Percentiles rank a stretch among this genome's conserved stretches.
Conservation (phyloP, 2,888 invertebrate species). For the Rutpela maculata region DNA sequence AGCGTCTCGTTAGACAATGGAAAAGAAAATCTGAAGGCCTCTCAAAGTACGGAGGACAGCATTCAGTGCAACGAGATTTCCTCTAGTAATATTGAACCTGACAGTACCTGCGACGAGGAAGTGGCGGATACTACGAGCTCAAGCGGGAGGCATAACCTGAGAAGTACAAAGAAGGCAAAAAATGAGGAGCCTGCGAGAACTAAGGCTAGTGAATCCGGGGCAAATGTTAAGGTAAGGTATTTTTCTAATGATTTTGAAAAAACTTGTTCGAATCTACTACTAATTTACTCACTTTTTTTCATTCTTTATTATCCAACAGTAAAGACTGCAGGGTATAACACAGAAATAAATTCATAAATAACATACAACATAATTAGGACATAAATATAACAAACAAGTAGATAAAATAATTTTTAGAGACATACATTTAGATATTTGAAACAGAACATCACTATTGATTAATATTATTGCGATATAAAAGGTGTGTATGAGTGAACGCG, state of each 20-base stretch:
- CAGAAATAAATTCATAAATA: too few relatives aligned
- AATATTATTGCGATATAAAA: too few relatives aligned
- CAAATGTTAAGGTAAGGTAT: conserved; percentile 6
- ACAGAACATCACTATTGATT: too few relatives aligned
- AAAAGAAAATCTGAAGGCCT: conserved; percentile 59
- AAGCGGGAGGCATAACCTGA: conserved; percentile 47
- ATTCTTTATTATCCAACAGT: too few relatives aligned
- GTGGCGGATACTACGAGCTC: conserved; percentile 40
- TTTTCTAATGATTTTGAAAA: neutral
- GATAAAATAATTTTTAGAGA: too few relatives aligned
- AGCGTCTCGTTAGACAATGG: conserved; percentile 49
- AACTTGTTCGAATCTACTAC: too few relatives aligned
- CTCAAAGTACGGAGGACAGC: conserved; percentile 65
- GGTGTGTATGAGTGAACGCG: too few relatives aligned
- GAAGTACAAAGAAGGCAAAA: conserved; percentile 52
- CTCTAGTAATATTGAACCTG: conserved; percentile 77
- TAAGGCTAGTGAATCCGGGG: conserved; percentile 38
- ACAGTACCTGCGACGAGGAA: conserved; percentile 50
- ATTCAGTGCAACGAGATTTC: conserved; percentile 83
- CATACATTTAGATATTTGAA: too few relatives aligned
- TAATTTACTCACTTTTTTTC: too few relatives aligned
- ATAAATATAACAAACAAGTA: too few relatives aligned
- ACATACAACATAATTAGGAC: too few relatives aligned
- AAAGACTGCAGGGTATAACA: too few relatives aligned
- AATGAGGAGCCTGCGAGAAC: conserved; percentile 32